Base-by-base conservation (phyloP, 2,797 vertebrate genomes). In the Telmatherina bonti region DNA sequence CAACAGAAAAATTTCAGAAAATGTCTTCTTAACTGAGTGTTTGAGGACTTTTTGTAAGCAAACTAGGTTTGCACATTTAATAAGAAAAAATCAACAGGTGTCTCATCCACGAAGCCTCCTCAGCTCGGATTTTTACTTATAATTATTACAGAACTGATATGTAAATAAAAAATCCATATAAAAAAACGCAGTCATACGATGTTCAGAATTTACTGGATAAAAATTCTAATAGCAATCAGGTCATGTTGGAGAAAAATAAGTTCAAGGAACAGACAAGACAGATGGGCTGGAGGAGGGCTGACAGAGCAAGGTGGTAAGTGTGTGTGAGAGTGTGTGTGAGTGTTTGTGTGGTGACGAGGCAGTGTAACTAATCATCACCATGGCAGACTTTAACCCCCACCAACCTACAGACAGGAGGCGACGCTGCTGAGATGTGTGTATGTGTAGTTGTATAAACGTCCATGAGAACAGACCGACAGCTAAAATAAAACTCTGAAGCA, bases 281-380 rank as follows among this genome's bases (percentile, higher is more conserved):
- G 92, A 92, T 91, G 92, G 91, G 74, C 59, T 63, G 88, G 87
- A 89, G 91, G 90, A 91, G 84, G 85, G 51, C 75, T 84, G 89
- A 90, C 87, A 83, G 77, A 85, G 76, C 80, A 85, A 85, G 83
- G 84, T 82, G 86, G 74, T 75, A 70, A 81, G 68, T 70, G 47
- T 70, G 7, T 24, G 76, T 62, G 77, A 59, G 74, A n/a, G 76
- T 62, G 76, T 63, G 74, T 31, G 30, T 31, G 30, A 3, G 30
- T 31, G 30, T 22, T 58, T 24, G 76, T 62, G 77, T 64, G 72
- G 41, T 62, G 77, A 87, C 29, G 66, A 81, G 64, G 75, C 87
- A 59, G 76, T 62, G 81, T 62, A 82, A 84, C 75, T 81, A 85
- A 67, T 87, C 84, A 79, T 88, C 76, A 65, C 81, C 78, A 84